Base-by-base conservation (phyloP, 2,797 vertebrate genomes). In the Micromesistius poutassou region DNA sequence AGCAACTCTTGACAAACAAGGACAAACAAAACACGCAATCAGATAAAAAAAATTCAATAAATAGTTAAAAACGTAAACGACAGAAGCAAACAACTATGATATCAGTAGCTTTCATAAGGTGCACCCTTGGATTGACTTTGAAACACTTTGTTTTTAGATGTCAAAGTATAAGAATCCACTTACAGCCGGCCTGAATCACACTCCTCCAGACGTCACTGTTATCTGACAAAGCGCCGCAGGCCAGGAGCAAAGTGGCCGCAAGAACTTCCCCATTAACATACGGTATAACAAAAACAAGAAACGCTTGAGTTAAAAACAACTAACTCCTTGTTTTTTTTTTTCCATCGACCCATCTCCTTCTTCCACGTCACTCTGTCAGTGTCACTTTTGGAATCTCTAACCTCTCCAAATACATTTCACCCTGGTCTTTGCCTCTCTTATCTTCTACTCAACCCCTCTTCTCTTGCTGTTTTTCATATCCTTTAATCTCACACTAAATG, bases 401-500 rank as follows among this genome's bases (percentile, higher is more conserved):
- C 77, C 74, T 14, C 33, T 82, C 30, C 71, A 5, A 33, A 25
- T 33, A 68, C 71, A 35, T 31, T 78, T 62, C n/a, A 40, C 71
- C 19, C 28, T 19, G 46, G n/a, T 22, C 22, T 71, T n/a, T 38
- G 4, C 13, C 30, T 74, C 30, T 46, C 38, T 1, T 71, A 72
- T 13, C 9, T 77, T 83, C n/a, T 19, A 71, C 72, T 78, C 16
- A 1, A 22, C 46, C 78, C 5, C 2, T 75, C 46, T 1, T 31
- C 77, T 78, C 40, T 12, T 28, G 4, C 19, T 3, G 30, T 35
- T 22, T 1, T 25, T 3, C 74, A 2, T 0, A 9, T 79, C 68
- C 22, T 42, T 75, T 31, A 25, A 71, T 62, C 81, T 98, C 95
- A 98, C 83, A 98, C 97, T 86, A 98, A 93, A 91, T 98, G 97